Evolutionary conservation across 2,888 invertebrate species (phyloP), one percentile per base, ranked within the genome.

Genomic region (Protophormia terraenovae): DNA sequence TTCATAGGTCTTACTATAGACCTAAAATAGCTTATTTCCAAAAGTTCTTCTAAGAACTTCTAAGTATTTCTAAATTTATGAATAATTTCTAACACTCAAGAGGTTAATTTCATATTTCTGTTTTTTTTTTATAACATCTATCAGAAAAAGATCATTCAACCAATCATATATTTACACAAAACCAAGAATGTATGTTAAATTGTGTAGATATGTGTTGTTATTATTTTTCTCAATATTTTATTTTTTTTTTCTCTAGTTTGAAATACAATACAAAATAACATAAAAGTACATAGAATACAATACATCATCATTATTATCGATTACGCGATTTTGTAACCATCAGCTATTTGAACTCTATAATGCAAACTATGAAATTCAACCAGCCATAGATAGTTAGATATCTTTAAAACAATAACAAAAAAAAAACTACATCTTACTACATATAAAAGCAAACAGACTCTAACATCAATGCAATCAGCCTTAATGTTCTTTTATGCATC

Each of bases 241-340:
- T 38, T 64, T 41, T 16, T 47, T 60, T 8, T 75, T 72, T 22
- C 29, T 55, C n/a, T n/a, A n/a, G n/a, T n/a, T 35, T 77, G 82
- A 71, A 77, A 83, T 29, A 71, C 62, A 80, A 80, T 73, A 80
- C 47, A 73, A 73, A 47, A n/a, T n/a, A n/a, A 72, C 53, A 47
- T 62, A 71, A 64, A 76, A 77, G 55, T 64, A 75, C 72, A 78
- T 47, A 77, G 55, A 16, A 58, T 76, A 41, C 32, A 66, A 69
- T 69, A 41, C 80, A 80, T 66, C 72, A 82, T 82, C 71, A 79
- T 82, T 82, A 85, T 75, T 85, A 75, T 82, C 78, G 69, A 85
- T 85, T 85, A 85, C 75, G 82, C 82, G 78, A 85, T 85, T 85
- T 85, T 85, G 82, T 85, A 85, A 85, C 78, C 85, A 71, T 85